Evolutionary conservation across 2,113 vertebrate species (phyloP).

Genomic region (Arvicanthis niloticus): DNA sequence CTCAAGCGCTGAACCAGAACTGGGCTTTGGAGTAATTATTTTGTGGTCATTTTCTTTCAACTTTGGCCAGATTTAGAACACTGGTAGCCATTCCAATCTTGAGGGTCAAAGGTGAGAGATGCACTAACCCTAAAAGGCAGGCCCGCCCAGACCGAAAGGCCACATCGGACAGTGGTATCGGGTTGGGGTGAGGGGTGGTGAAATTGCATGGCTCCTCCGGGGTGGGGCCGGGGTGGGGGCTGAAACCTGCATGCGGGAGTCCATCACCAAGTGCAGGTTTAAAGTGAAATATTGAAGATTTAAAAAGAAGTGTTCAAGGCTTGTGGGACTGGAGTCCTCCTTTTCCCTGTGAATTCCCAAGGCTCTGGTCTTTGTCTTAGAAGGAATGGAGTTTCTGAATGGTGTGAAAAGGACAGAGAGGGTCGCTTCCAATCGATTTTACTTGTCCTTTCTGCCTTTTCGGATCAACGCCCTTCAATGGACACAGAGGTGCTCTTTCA

Average conservation of each 20-base stretch:
- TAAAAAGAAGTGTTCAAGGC: conserved; percentile 76
- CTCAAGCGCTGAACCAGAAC: not conserved
- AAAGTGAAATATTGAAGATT: conserved; percentile 85
- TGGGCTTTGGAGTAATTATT: not conserved
- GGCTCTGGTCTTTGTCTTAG: conserved; percentile 90
- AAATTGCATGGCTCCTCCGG: conserved; percentile 72
- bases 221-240: conserved; percentile 58
- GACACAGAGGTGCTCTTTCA: conserved; percentile 92
- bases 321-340: conserved; percentile 79
- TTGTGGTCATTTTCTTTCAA: conserved; percentile 81
- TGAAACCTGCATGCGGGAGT: conserved; percentile 60
- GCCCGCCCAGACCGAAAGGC: conserved; percentile 81
- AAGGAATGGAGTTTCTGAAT: conserved; percentile 91
- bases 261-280: conserved; percentile 65
- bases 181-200: conserved; percentile 64
- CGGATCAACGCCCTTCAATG: conserved; percentile 94
- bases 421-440: conserved; percentile 94
- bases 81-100: conserved; percentile 82
- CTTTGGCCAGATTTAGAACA: conserved; percentile 85
- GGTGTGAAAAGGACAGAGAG: conserved; percentile 93
- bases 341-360: conserved; percentile 87
- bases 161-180: conserved; percentile 63
- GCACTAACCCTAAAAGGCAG: conserved; percentile 87
- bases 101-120: conserved; percentile 90
- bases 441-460: conserved; percentile 93